phyloP scores from a whole-genome alignment of 2,797 vertebrate species.

The Sparus aurata region DNA sequence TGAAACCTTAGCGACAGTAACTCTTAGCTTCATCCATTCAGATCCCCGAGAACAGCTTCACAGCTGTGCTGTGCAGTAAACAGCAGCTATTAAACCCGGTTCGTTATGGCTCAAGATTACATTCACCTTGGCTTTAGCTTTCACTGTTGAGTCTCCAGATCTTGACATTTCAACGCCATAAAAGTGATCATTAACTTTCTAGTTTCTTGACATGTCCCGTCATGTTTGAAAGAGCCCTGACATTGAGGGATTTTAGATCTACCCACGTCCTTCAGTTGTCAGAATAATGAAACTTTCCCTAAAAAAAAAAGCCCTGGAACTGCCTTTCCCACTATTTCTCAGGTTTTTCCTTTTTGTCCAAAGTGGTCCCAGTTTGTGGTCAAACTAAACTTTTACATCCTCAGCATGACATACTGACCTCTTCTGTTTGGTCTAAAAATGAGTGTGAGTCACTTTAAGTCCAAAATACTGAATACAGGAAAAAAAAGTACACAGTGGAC shows the following conservation, averaged over 20 bases:
- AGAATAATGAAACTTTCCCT: background rate
- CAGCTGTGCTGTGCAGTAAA: constrained; percentile 9
- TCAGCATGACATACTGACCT: background rate
- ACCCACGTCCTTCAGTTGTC: background rate
- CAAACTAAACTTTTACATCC: background rate
- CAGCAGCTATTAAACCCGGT: constrained; percentile 28
- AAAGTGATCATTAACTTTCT: constrained; percentile 26
- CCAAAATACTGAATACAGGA: background rate
- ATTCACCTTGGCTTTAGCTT: constrained; percentile 49
- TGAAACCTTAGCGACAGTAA: background rate
- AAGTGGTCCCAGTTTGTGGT: background rate
- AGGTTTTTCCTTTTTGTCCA: background rate
- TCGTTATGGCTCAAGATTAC: constrained; percentile 25
- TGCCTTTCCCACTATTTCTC: background rate
- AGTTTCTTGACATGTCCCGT: background rate
- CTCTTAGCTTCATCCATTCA: background rate
- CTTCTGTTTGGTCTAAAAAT: background rate
- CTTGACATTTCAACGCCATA: constrained; percentile 45
- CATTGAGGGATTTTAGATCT: background rate
- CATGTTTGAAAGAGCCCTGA: constrained; percentile 9
- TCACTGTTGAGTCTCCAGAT: constrained; percentile 10
- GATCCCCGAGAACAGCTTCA: background rate
- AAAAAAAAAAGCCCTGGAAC: background rate
- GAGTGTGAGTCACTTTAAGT: background rate
- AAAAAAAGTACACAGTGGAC: background rate